A percentile compares a stretch with the other conserved stretches of the same genome.
Evolutionary conservation across 92 coral and sea anemone species (phyloP).

Genomic region (Muricea muricata): DNA sequence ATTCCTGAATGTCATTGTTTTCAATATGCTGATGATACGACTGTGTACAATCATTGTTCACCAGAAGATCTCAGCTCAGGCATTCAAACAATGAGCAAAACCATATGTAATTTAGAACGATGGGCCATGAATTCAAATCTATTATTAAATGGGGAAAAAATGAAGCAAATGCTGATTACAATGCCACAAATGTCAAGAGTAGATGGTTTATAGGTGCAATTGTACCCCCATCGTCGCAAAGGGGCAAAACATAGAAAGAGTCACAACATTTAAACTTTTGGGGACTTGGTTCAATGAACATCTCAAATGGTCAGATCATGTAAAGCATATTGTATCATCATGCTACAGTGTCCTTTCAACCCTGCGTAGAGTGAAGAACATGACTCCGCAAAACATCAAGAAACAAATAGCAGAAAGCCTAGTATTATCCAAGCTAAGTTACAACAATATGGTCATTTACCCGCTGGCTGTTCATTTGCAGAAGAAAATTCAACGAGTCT

Average conservation of each 20-base stretch:
- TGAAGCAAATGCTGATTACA: conserved; percentile 42
- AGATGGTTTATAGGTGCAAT: conserved; percentile 1
- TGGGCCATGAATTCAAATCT: conserved; percentile 50
- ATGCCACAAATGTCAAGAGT: conserved; percentile 39
- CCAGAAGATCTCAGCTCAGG: conserved; percentile 30
- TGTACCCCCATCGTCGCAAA: neutral
- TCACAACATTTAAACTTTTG: conserved; percentile 27
- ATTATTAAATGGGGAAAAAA: conserved; percentile 38
- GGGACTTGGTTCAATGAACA: neutral
- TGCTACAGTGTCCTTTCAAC: conserved; percentile 45
- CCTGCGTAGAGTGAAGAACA: conserved; percentile 51
- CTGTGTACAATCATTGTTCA: conserved; percentile 17
- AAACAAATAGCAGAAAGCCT: conserved; percentile 40
- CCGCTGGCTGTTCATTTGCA: conserved; percentile 47
- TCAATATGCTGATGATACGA: conserved; percentile 41
- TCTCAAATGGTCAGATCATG: conserved; percentile 18
- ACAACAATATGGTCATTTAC: neutral
- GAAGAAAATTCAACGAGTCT: conserved; percentile 52
- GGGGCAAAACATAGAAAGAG: conserved; percentile 32
- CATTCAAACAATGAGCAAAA: conserved; percentile 22
- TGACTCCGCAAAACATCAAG: conserved; percentile 16
- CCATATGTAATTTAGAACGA: conserved; percentile 16
- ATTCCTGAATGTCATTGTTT: conserved; percentile 17
- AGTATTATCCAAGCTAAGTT: neutral
- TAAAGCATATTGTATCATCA: conserved; percentile 53